A percentile compares a stretch with the other conserved stretches of the same genome.
Conservation (phyloP, 2,797 vertebrate genomes). For the Clarias fuscus region DNA sequence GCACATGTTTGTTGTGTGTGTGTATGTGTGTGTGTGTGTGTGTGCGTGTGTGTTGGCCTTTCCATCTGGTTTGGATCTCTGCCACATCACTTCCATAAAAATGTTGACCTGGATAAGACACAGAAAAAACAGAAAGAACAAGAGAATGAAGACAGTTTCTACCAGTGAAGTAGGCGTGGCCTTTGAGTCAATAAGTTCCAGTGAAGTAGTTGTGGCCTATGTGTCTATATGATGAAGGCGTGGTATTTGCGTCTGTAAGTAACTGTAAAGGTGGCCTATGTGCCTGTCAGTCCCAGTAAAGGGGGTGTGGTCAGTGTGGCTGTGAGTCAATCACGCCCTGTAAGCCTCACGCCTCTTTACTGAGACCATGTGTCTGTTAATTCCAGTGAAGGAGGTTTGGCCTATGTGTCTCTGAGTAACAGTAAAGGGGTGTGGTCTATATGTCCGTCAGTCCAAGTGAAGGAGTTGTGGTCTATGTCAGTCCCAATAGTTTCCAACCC, state of each 20-base stretch:
- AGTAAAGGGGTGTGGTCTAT: not conserved
- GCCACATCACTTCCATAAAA: not conserved
- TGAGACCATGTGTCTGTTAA: not conserved
- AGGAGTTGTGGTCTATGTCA: not conserved
- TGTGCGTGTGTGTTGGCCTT: not conserved
- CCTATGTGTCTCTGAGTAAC: not conserved
- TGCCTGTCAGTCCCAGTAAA: not conserved
- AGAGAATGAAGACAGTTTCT: not conserved
- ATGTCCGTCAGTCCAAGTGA: not conserved
- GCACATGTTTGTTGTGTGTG: conserved; percentile 6
- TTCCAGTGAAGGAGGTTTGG: not conserved
- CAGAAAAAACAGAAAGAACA: conserved; percentile 6
- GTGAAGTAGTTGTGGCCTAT: not conserved
- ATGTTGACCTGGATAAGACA: conserved; percentile 7
- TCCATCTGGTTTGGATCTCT: not conserved
- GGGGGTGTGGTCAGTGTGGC: not conserved
- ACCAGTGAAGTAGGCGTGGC: not conserved
- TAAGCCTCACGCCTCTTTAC: no score
- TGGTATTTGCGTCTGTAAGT: no score
- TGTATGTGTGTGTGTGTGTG: not conserved
- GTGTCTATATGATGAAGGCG: not conserved
- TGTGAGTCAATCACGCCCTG: not conserved
- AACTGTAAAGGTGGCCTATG: not conserved
- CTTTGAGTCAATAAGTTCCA: not conserved
- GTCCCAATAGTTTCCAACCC: not conserved